Conservation (phyloP, 2,888 invertebrate genomes). For the Eilema griseolum region DNA sequence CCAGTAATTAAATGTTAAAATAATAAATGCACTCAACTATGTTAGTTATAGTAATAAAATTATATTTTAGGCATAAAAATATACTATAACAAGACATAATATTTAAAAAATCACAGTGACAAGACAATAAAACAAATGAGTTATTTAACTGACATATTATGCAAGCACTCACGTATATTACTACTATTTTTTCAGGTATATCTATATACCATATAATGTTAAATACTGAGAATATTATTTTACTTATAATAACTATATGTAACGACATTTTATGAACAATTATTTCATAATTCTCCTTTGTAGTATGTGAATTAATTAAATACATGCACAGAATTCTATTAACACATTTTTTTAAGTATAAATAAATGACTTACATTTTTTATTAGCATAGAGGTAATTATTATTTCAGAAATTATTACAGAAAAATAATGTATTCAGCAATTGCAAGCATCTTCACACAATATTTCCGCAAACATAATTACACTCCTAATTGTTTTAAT, state of each 20-base stretch:
- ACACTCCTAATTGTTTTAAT: conserved; percentile 39
- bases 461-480: conserved; percentile 47
- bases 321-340: background rate
- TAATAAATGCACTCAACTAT: background rate
- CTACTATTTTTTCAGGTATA: background rate
- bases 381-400: background rate
- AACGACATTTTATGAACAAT: background rate
- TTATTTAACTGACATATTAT: background rate
- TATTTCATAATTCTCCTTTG: background rate
- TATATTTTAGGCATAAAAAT: background rate
- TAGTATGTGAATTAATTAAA: background rate
- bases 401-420: conserved; percentile 8
- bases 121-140: too few species aligned
- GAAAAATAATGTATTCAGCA: conserved; percentile 38
- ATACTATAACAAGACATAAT: too few species aligned
- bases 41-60: background rate
- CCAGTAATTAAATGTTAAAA: background rate
- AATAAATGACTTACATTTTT: background rate
- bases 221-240: background rate
- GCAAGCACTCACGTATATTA: background rate
- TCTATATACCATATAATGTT: background rate
- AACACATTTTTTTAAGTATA: conserved; percentile 2
- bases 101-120: too few species aligned
- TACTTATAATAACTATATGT: background rate
- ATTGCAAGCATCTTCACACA: conserved; percentile 30